Base-by-base conservation (phyloP, 2,888 invertebrate species). In the Drosophila vallismaia region DNA sequence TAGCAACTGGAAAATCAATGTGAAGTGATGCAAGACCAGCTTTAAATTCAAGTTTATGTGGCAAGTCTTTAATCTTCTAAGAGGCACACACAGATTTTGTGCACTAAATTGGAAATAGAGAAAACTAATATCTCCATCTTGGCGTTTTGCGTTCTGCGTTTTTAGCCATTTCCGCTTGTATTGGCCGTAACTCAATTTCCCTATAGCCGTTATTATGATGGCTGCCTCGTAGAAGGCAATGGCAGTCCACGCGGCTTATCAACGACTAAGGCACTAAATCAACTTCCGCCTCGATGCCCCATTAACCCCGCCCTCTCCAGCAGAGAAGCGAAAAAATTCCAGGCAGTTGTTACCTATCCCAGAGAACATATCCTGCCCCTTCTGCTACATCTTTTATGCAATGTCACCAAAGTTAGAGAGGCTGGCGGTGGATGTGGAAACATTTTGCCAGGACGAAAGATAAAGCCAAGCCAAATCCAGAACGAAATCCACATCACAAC, bases 381-480 rank as follows among this genome's bases (percentile, higher is more conserved):
- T 9, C 7, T 33, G 7, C 57, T 77, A 73, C 85, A 84, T 81
- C 80, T 81, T 86, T 81, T 86, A 71, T 86, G 80, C 80, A 58
- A 75, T 81, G 80, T 86, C 80, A 81, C 87, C 87, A 70, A 33
- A 31, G 31, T 31, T 67, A 60, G 64, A n/a, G 36, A n/a, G 2
- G 6, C 36, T n/a, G 36, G 6, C 36, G 36, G 36, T 24, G 49
- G 54, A 44, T 12, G 48, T 36, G 54, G 53, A 50, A 19, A 60
- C 67, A 62, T 62, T 48, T 40, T 45, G 38, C 48, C 28, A 50
- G 60, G 55, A 52, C 58, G 29, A 60, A 70, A 82, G 81, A 82
- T 87, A 87, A 82, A 81, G 79, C 87, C 76, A 71, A 85, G 85
- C 82, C 85, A 85, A 87, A 82, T 87, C 85, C 81, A 69, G 69